Base-by-base conservation (phyloP, 2,888 invertebrate genomes). In the Monochamus alternatus region DNA sequence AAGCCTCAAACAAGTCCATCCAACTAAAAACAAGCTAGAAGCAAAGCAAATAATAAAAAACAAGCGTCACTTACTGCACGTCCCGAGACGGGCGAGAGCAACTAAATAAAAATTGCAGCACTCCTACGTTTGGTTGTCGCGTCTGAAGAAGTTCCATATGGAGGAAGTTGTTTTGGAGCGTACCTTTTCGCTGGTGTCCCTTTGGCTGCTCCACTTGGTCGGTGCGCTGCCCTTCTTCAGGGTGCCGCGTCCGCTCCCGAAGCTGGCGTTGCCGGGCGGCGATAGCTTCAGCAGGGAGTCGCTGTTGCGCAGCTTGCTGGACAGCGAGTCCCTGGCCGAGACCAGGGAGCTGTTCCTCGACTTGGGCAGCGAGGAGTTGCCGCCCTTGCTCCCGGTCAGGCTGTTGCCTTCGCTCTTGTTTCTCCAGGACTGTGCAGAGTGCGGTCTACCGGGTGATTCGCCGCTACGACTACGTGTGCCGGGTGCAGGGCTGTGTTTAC, bases 121-220 rank as follows among this genome's bases (percentile, higher is more conserved):
- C 80, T 85, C 85, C 87, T 89, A 89, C 85, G 89, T 86, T 84
- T 89, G 89, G 84, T 91, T 91, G 90, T 89, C 88, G 87, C 88
- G 89, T 91, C 92, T 91, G 90, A 92, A 90, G 91, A 92, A 91
- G 89, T 89, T 91, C 94, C 93, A 94, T 91, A 93, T 93, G 89
- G 91, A 91, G 71, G 83, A 83, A 83, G 84, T 85, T 88, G 92
- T 91, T 90, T 92, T 92, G 89, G 91, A 89, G 88, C 94, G 94
- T 93, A 94, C 94, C 94, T 94, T 94, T 82, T 86, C 86, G 75
- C 77, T 63, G 70, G 62, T n/a, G 30, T 71, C 82, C 75, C 81
- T 81, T 55, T 77, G 77, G 75, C 78, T 81, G 80, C 82, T 85
- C 81, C 86, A 81, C 77, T 84, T 84, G 74, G 55, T 62, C 73